Percentiles rank a stretch among this genome's conserved stretches.
These are phyloP conservation scores for Papilio aristodemus DNA, from an alignment of 1,140 invertebrate genomes.

Conservation along the genomic window DNA sequence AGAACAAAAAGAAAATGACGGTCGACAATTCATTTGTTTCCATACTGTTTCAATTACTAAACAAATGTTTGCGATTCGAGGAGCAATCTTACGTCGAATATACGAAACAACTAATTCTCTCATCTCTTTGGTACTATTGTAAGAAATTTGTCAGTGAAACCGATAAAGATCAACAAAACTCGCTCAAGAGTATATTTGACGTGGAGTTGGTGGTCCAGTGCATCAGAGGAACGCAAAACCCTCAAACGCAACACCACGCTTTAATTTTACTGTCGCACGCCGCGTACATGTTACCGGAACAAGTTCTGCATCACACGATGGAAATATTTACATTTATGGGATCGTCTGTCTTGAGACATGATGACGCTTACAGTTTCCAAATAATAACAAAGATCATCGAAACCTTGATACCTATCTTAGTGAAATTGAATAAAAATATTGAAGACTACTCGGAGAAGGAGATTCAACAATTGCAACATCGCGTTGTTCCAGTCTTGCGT, in stretches of 20 bases:
- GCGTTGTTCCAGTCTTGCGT: constrained; percentile 87
- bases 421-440: constrained; percentile 78
- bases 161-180: constrained; percentile 72
- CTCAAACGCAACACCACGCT: constrained; percentile 96
- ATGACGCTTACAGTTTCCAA: constrained; percentile 96
- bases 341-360: constrained; percentile 92
- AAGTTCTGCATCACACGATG: constrained; percentile 95
- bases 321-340: constrained; percentile 98
- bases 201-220: constrained; percentile 93
- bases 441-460: constrained; percentile 77
- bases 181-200: constrained; percentile 84
- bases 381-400: constrained; percentile 95
- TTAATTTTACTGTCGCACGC: constrained; percentile 89
- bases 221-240: constrained; percentile 93
- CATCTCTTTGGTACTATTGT: constrained; percentile 88
- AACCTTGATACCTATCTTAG: constrained; percentile 92
- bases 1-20: constrained; percentile 89
- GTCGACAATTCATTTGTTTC: constrained; percentile 85
- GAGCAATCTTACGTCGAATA: constrained; percentile 93
- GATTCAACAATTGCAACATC: constrained; percentile 68
- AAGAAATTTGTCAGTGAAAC: constrained; percentile 80
- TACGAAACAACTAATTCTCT: constrained; percentile 91
- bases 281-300: constrained; percentile 87
- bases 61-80: constrained; percentile 89
- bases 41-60: constrained; percentile 90